phyloP scores from a whole-genome alignment of 2,113 vertebrate genomes.

The Engystomops pustulosus region DNA sequence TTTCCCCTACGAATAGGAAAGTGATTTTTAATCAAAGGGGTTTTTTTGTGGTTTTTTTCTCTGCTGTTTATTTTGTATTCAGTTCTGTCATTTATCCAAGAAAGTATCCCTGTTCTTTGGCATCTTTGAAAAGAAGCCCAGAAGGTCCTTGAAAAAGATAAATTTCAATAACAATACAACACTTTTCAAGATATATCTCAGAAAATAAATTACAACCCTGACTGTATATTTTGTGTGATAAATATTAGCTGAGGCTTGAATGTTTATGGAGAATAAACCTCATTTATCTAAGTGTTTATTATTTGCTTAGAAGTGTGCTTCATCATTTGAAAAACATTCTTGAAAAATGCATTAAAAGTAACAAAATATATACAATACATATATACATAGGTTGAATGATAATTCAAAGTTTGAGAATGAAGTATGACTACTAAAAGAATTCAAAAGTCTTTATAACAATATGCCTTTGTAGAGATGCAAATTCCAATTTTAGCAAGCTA shows the following conservation, averaged over 20 bases:
- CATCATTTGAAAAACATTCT: conserved; percentile 38
- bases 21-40: conserved; percentile 48
- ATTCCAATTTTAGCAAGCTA: background rate
- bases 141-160: conserved; percentile 59
- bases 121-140: conserved; percentile 28
- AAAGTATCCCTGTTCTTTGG: conserved; percentile 46
- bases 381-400: conserved; percentile 30
- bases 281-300: conserved; percentile 59
- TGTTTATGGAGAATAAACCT: conserved; percentile 53
- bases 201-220: conserved; percentile 53
- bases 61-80: conserved; percentile 32
- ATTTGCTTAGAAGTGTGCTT: conserved; percentile 48
- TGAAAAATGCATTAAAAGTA: conserved; percentile 47
- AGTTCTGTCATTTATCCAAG: conserved; percentile 40
- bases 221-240: conserved; percentile 55
- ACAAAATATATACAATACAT: conserved; percentile 45
- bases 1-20: conserved; percentile 23
- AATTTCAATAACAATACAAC: conserved; percentile 58
- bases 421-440: conserved; percentile 2
- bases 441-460: conserved; percentile 24
- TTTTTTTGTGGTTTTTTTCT: background rate
- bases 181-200: conserved; percentile 58
- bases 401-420: conserved; percentile 38
- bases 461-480: conserved; percentile 21
- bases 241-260: conserved; percentile 54